phyloP scores from a whole-genome alignment of 2,113 vertebrate genomes.

The Sinosuthora webbiana region DNA sequence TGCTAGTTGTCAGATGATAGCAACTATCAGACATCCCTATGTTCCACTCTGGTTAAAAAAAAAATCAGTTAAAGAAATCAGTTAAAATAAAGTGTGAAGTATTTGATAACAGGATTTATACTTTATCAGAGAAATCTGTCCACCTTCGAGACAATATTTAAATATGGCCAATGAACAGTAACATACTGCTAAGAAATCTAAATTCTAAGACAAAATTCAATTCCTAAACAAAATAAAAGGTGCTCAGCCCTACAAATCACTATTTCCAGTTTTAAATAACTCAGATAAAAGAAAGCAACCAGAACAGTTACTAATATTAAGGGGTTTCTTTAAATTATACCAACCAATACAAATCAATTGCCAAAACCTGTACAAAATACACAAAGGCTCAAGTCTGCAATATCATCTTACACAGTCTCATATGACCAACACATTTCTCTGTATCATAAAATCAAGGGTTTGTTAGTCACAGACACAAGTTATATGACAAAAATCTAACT shows the following conservation, averaged over 20 bases:
- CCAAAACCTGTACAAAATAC: neutral
- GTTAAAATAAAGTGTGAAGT: neutral
- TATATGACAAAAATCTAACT: neutral
- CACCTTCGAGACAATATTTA: neutral
- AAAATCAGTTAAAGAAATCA: neutral
- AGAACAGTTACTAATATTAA: neutral
- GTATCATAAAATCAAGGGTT: neutral
- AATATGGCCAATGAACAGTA: neutral
- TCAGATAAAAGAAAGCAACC: neutral
- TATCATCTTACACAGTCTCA: neutral
- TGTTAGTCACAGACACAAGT: neutral
- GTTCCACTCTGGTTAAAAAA: neutral
- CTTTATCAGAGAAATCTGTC: neutral
- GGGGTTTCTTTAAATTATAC: fast-evolving
- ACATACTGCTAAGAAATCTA: neutral
- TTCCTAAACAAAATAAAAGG: neutral
- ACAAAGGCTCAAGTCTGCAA: neutral
- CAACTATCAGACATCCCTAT: neutral
- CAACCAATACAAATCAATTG: neutral
- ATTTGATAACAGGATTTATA: neutral
- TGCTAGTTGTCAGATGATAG: neutral
- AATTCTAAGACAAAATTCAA: neutral
- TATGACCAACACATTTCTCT: neutral
- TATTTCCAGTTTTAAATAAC: neutral
- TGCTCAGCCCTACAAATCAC: neutral